phyloP scores from a whole-genome alignment of 92 coral and sea anemone species.

The Actinostola sp. region DNA sequence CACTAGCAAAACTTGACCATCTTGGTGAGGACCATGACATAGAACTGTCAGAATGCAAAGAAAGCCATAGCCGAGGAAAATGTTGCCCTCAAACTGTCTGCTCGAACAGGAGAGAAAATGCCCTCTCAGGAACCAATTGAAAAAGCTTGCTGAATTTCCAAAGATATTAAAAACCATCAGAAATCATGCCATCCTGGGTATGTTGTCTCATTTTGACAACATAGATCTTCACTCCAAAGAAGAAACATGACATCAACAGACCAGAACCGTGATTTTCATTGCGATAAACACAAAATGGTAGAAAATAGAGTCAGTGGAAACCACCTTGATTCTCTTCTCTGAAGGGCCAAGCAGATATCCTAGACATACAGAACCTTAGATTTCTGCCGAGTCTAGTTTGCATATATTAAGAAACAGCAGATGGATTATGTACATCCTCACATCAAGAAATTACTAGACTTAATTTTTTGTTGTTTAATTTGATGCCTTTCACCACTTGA shows the following conservation, averaged over 20 bases:
- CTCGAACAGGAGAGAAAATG: not conserved
- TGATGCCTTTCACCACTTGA: conserved; percentile 39
- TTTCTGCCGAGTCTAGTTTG: conserved; percentile 43
- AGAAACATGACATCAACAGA: conserved; percentile 64
- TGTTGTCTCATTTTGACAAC: conserved; percentile 59
- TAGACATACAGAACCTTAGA: conserved; percentile 26
- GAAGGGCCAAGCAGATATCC: conserved; percentile 30
- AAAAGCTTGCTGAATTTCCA: not conserved
- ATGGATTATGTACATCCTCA: conserved; percentile 32
- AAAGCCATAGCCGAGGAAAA: conserved; percentile 29
- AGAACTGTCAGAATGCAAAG: conserved; percentile 26
- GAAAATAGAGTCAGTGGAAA: conserved; percentile 72
- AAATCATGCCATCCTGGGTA: conserved; percentile 65
- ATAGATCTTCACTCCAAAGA: conserved; percentile 46
- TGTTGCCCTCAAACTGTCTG: not conserved
- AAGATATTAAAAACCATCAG: not conserved
- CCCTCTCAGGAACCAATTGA: not conserved
- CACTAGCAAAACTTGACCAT: conserved; percentile 38
- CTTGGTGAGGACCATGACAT: conserved; percentile 49
- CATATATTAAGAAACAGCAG: conserved; percentile 32
- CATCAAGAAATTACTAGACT: no score
- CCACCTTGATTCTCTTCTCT: conserved; percentile 4
- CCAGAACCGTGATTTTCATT: conserved; percentile 59
- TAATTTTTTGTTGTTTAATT: conserved; percentile 44
- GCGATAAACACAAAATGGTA: conserved; percentile 66